These are phyloP conservation scores for Hippopotamus amphibius DNA, from an alignment of 2,113 vertebrate species.

Conservation along the genomic window DNA sequence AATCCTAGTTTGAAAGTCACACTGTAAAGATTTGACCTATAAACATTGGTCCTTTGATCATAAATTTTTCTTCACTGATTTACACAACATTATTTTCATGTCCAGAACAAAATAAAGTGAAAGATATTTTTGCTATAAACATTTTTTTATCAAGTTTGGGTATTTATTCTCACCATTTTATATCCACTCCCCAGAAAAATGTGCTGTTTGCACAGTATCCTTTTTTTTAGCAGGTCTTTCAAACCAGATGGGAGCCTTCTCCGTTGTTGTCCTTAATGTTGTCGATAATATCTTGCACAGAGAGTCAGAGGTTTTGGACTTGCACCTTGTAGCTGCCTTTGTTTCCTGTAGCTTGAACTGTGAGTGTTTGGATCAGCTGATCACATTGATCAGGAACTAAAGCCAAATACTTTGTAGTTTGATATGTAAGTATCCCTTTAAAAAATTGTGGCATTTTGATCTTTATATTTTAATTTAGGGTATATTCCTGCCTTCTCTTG, in stretches of 20 bases:
- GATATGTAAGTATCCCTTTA: slow-evolving; percentile 14
- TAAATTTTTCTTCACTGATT: not conserved
- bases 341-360: slow-evolving; percentile 61
- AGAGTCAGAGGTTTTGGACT: slow-evolving; percentile 72
- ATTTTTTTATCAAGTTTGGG: slow-evolving; percentile 52
- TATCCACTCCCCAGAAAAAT: not conserved
- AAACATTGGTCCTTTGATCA: not conserved
- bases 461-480: slow-evolving; percentile 39
- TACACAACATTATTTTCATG: not conserved
- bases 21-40: not conserved
- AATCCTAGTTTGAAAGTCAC: slow-evolving; percentile 41
- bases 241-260: slow-evolving; percentile 25
- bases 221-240: slow-evolving; percentile 44
- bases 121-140: not conserved
- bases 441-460: slow-evolving; percentile 48
- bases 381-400: slow-evolving; percentile 88
- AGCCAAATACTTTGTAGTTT: slow-evolving; percentile 81
- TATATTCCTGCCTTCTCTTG: slow-evolving; percentile 30
- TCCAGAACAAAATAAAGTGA: slow-evolving; percentile 51
- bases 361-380: slow-evolving; percentile 80
- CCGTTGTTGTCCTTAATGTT: slow-evolving; percentile 34
- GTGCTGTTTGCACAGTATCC: slow-evolving; percentile 58
- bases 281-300: slow-evolving; percentile 44
- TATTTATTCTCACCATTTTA: slow-evolving; percentile 70
- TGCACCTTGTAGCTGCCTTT: slow-evolving; percentile 79